Base-by-base conservation (phyloP, 2,113 vertebrate genomes). In the Clarias gariepinus region DNA sequence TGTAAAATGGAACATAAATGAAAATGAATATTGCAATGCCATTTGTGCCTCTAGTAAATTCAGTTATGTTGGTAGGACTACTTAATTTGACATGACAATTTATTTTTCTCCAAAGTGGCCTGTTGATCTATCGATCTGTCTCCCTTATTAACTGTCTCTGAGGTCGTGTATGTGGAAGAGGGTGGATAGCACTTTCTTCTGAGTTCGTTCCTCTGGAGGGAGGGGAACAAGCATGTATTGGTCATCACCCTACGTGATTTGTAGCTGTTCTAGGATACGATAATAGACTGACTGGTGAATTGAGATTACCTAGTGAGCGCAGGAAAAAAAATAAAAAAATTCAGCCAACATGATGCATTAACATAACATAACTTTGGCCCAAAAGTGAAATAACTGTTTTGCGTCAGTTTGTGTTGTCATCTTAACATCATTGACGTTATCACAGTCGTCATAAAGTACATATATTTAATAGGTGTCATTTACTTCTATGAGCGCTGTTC, bases 11-110 rank as follows among this genome's bases (percentile, higher is more conserved):
- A 25, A 52, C 5, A 52, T 52, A 10, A 5, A 74, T 66, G 64
- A 74, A 74, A 5, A 74, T 52, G 11, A 76, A 53, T 76, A 25
- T 76, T 52, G 23, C 25, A 77, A 1, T 64, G 71, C 84, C 73
- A 53, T 53, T 63, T 64, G 84, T 85, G 84, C 68, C 61, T 84
- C 74, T 25, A 71, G 28, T 63, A 61, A 68, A 58, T 61, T 69
- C 19, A 23, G 47, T 81, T 83, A 55, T 69, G 13, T 25, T 71
- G 0, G 71, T 60, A 61, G 19, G 57, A 80, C 11, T 58, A 19
- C 53, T 21, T 36, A 19, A 73, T 47, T 16, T 36, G 69, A 73
- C 7, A 3, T 16, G 28, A 16, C 11, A 63, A 8, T 0, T 47
- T 8, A n/a, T 8, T 47, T 1, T 7, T 7, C 47, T 0, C 7